These are phyloP conservation scores for Ridgeia piscesae DNA, from an alignment of 1,140 invertebrate species.

Conservation along the genomic window DNA sequence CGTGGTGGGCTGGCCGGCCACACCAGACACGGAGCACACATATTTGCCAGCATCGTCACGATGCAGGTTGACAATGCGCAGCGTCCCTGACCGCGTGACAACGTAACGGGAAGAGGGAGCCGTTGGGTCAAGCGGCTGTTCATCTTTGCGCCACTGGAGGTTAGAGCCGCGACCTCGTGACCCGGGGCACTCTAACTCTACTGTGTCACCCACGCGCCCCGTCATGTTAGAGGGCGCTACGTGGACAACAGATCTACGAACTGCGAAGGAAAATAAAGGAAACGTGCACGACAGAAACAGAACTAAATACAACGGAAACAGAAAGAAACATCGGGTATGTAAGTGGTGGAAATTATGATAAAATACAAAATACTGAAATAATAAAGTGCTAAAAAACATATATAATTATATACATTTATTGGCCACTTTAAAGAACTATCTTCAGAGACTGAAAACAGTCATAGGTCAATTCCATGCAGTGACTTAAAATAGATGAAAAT, in stretches of 20 bases:
- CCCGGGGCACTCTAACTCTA: slow-evolving; percentile 3
- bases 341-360: background rate
- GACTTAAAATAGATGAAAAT: too few relatives aligned
- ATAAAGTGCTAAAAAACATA: background rate
- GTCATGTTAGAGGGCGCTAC: slow-evolving; percentile 32
- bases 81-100: slow-evolving; percentile 18
- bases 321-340: background rate
- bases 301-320: slow-evolving; percentile 17
- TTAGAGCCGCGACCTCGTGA: slow-evolving; percentile 29
- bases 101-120: slow-evolving; percentile 27
- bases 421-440: too few relatives aligned
- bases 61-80: slow-evolving; percentile 27
- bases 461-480: too few relatives aligned
- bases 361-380: background rate
- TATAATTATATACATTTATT: too few relatives aligned
- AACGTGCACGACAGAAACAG: background rate
- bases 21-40: slow-evolving; percentile 29
- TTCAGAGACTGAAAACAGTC: too few relatives aligned
- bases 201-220: background rate
- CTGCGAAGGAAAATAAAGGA: slow-evolving; percentile 2
- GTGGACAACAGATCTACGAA: slow-evolving; percentile 21
- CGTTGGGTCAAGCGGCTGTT: background rate
- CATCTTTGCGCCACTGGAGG: background rate
- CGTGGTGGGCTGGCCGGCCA: slow-evolving; percentile 23
- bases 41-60: slow-evolving; percentile 29